These are phyloP conservation scores for Cryptotis parvus DNA, from an alignment of 2,113 vertebrate genomes.

Conservation along the genomic window DNA sequence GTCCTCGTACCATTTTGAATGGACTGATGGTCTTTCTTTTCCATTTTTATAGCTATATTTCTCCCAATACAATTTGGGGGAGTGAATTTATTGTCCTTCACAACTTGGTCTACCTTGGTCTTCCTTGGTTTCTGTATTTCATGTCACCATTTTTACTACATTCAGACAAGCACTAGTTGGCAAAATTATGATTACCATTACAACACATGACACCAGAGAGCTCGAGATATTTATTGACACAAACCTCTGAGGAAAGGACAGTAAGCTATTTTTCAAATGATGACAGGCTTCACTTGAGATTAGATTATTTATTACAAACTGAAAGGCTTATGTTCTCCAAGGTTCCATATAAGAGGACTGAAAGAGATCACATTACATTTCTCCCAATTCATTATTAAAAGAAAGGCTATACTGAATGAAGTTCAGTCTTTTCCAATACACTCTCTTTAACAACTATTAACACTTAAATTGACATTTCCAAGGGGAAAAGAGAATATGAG, in stretches of 20 bases:
- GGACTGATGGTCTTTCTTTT: not conserved
- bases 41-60: constrained; percentile 16
- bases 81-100: not conserved
- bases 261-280: not conserved
- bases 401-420: not conserved
- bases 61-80: not conserved
- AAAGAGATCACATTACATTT: not conserved
- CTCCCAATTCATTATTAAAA: not conserved
- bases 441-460: not conserved
- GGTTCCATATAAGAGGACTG: not conserved
- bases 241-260: constrained; percentile 25
- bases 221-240: not conserved
- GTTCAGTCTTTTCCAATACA: not conserved
- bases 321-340: not conserved
- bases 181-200: not conserved
- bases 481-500: not conserved
- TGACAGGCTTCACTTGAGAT: not conserved
- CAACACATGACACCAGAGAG: not conserved
- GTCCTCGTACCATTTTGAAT: not conserved
- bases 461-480: not conserved
- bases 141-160: not conserved
- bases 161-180: not conserved
- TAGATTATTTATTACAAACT: constrained; percentile 2
- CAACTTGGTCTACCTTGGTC: not conserved
- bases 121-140: not conserved